Conservation (phyloP, 2,113 vertebrate genomes). For the Tiliqua scincoides region DNA sequence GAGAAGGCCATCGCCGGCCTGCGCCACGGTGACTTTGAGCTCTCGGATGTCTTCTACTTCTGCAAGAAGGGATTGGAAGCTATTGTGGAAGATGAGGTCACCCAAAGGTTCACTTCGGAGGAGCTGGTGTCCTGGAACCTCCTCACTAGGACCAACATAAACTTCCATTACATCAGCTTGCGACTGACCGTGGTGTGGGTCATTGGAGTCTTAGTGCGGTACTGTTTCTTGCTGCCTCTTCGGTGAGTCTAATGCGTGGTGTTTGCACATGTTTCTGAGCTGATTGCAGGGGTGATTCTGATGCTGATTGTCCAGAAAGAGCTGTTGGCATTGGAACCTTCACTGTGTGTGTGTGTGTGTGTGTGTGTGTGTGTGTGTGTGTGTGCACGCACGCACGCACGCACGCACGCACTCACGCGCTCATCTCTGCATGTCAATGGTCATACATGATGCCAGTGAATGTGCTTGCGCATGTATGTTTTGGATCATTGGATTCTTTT, state of each 20-base stretch:
- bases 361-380: too few species aligned
- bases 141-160: slow-evolving; percentile 94
- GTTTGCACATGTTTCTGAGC: background rate
- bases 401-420: too few species aligned
- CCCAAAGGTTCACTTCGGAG: slow-evolving; percentile 95
- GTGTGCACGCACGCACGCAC: too few species aligned
- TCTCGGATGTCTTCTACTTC: slow-evolving; percentile 92
- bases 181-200: slow-evolving; percentile 91
- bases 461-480: background rate
- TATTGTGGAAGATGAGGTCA: slow-evolving; percentile 94
- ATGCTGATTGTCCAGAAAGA: background rate
- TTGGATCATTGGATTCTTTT: background rate
- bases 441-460: too few species aligned
- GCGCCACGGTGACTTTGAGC: slow-evolving; percentile 80
- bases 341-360: too few species aligned
- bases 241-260: slow-evolving; percentile 76
- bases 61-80: slow-evolving; percentile 91
- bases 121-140: slow-evolving; percentile 97
- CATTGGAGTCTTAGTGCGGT: slow-evolving; percentile 88
- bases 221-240: slow-evolving; percentile 89
- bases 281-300: background rate
- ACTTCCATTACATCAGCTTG: slow-evolving; percentile 92
- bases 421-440: background rate
- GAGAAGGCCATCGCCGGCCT: slow-evolving; percentile 84
- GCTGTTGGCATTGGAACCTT: background rate